Evolutionary conservation across 2,888 invertebrate genomes (phyloP), one percentile per base, ranked within the genome.

Genomic region (Eurytoma californica): DNA sequence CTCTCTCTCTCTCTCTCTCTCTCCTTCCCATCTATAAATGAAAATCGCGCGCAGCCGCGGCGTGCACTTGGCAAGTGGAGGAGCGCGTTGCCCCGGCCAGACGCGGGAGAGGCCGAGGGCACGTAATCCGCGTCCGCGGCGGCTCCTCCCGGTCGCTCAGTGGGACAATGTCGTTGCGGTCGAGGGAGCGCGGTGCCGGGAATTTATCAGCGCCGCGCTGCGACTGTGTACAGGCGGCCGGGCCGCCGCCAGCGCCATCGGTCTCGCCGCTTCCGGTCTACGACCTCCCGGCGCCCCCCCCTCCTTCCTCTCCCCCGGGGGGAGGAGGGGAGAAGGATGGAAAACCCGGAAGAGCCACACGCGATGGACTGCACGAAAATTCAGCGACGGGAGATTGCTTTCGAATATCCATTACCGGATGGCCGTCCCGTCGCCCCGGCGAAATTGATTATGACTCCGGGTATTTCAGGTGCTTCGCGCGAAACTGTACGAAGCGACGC

Each of bases 261-360:
- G 51, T 61, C 68, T 69, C 67, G 60, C 57, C 65, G 49, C 49
- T 79, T 73, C 65, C 68, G 73, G 73, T 68, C 79, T 74, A 69
- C 53, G 67, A 73, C 78, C 77, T 77, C 72, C 1, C 39, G 9
- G 63, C 7, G 39, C 39, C 16, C 18, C 63, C 39, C 39, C 1
- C 39, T 9, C 1, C 9, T 9, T 9, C 39, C 39, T 0, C 39
- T 18, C 63, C 13, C 47, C n/a, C 61, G 61, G 30, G 24, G 39
- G 30, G 61, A 30, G 61, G 30, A 61, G 61, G 61, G 61, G 30
- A 61, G 39, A n/a, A 39, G 14, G 30, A 3, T 47, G 63, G 9
- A 47, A 63, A 47, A n/a, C n/a, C 51, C 49, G 67, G 68, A 68
- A 55, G 47, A 68, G 68, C 68, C 24, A 58, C 20, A 53, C 30